A percentile compares a stretch with the other conserved stretches of the same genome.
Conservation (phyloP, 2,888 invertebrate species). For the Orchesellides sinensis region DNA sequence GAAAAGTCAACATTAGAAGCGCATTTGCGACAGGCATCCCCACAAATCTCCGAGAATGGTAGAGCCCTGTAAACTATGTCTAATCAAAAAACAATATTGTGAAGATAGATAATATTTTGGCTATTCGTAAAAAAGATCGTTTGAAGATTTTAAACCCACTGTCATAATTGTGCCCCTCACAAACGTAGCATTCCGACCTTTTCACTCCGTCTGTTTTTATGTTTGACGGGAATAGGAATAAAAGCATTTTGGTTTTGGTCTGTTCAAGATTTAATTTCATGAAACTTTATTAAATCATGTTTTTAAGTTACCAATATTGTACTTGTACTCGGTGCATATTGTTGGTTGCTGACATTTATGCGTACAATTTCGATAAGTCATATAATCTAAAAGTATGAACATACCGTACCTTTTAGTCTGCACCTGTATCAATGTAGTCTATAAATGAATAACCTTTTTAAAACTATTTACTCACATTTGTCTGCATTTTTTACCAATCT, state of each 20-base stretch:
- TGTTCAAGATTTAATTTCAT: too few species aligned
- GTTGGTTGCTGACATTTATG: slow-evolving; percentile 10
- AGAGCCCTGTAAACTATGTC: slow-evolving; percentile 20
- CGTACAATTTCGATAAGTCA: slow-evolving; percentile 24
- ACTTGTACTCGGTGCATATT: slow-evolving; percentile 22
- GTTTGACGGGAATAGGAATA: too few species aligned
- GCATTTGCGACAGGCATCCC: slow-evolving; percentile 5
- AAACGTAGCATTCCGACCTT: slow-evolving; percentile 19
- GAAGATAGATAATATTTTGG: not conserved
- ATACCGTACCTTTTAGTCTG: not conserved
- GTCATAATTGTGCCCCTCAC: slow-evolving; percentile 10
- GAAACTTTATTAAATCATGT: not conserved
- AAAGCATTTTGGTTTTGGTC: too few species aligned
- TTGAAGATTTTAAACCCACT: not conserved
- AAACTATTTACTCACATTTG: not conserved
- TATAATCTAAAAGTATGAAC: slow-evolving; percentile 12
- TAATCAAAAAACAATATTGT: not conserved
- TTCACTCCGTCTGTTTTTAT: slow-evolving; percentile 18
- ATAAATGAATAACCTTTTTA: too few species aligned
- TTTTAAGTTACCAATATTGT: slow-evolving; percentile 13
- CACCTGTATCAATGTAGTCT: not conserved
- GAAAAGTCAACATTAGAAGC: slow-evolving; percentile 4
- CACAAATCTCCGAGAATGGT: slow-evolving; percentile 5
- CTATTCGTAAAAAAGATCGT: too few species aligned
- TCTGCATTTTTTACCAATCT: not conserved